Conservation (phyloP, 2,888 invertebrate species). For the Mallateleia sp. region DNA sequence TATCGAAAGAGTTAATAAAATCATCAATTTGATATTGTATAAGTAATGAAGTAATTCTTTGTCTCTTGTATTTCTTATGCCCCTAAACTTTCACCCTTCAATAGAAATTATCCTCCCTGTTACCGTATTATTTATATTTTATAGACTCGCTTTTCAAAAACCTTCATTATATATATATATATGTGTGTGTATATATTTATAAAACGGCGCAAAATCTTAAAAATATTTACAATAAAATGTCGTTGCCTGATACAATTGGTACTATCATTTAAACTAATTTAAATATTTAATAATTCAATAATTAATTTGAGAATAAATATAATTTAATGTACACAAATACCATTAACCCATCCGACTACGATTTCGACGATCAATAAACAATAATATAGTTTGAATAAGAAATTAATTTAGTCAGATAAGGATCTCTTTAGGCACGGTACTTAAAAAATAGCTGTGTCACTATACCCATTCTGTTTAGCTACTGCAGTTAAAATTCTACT, state of each 20-base stretch:
- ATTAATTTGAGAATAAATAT: too few species aligned
- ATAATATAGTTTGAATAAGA: constrained; percentile 26
- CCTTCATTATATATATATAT: too few species aligned
- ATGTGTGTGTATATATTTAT: too few species aligned
- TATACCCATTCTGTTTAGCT: constrained; percentile 65
- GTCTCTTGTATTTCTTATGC: constrained; percentile 8
- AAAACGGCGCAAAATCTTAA: constrained; percentile 25
- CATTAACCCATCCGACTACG: too few species aligned
- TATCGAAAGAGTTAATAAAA: constrained; percentile 15
- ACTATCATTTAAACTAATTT: too few species aligned
- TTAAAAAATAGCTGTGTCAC: constrained; percentile 71
- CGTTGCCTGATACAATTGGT: too few species aligned
- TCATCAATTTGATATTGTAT: constrained; percentile 17
- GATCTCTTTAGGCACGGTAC: constrained; percentile 65
- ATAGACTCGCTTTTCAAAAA: constrained; percentile 3
- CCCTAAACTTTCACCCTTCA: constrained; percentile 23
- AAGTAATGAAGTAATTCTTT: constrained; percentile 18
- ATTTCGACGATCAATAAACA: background rate
- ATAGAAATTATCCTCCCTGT: constrained; percentile 8
- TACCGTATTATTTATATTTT: constrained; percentile 23
- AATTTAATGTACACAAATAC: too few species aligned
- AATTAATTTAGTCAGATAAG: constrained; percentile 56
- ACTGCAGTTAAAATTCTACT: constrained; percentile 64
- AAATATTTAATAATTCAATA: too few species aligned
- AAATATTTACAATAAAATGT: too few species aligned